Conservation (phyloP, 2,888 invertebrate genomes). For the Morinoia aosen region DNA sequence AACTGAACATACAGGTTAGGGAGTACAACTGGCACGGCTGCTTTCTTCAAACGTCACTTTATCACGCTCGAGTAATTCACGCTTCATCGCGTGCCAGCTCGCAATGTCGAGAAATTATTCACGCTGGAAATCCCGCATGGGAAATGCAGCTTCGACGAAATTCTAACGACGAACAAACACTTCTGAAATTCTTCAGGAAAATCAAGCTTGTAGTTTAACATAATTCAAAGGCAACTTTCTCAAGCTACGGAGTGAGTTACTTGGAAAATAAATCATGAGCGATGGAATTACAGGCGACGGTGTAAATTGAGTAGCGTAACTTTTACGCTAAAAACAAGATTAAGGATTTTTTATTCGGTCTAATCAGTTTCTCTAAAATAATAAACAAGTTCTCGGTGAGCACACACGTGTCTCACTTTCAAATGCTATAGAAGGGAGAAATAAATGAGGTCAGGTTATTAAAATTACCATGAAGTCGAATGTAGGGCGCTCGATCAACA, state of each 20-base stretch:
- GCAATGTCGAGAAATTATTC: neutral
- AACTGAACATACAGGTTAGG: neutral
- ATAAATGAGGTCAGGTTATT: neutral
- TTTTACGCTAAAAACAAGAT: neutral
- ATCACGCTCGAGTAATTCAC: neutral
- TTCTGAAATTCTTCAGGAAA: neutral
- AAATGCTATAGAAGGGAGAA: neutral
- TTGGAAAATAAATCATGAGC: neutral
- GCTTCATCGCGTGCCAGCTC: neutral
- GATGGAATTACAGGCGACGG: neutral
- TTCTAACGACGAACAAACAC: neutral
- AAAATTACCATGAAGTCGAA: neutral
- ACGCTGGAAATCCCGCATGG: neutral
- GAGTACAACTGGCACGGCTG: neutral
- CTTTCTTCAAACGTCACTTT: neutral
- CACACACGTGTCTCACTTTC: neutral
- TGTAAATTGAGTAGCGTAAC: neutral
- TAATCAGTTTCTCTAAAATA: neutral
- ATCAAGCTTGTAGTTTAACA: neutral
- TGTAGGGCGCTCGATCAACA: too few relatives aligned
- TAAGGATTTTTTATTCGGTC: neutral
- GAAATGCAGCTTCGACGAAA: neutral
- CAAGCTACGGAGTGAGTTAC: neutral
- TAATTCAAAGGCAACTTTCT: neutral
- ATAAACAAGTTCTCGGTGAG: neutral